Conservation (phyloP, 2,797 vertebrate genomes). For the Sebastes aleutianus region DNA sequence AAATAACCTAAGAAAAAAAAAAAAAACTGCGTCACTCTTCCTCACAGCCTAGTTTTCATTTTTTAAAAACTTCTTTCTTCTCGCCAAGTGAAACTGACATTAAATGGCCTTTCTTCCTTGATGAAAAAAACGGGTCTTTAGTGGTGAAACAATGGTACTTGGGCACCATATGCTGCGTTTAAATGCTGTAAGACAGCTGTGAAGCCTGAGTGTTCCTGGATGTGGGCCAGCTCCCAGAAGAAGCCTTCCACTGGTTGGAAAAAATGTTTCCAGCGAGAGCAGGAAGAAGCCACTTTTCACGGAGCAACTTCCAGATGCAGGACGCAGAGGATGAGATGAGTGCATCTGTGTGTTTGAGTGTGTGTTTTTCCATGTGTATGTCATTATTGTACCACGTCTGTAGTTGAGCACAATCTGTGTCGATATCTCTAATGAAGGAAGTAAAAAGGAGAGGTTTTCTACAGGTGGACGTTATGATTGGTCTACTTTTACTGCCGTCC, state of each 20-base stretch:
- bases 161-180: conserved; percentile 84
- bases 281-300: conserved; percentile 85
- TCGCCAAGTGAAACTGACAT: conserved; percentile 73
- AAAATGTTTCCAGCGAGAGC: conserved; percentile 82
- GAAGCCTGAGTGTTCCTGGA: conserved; percentile 83
- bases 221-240: conserved; percentile 82
- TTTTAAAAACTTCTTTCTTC: conserved; percentile 62
- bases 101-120: conserved; percentile 73
- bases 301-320: conserved; percentile 85
- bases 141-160: conserved; percentile 84
- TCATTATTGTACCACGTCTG: conserved; percentile 41
- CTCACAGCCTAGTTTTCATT: conserved; percentile 61
- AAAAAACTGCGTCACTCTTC: conserved; percentile 48
- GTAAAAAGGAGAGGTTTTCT: conserved; percentile 36
- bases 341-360: conserved; percentile 31
- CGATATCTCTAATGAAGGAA: conserved; percentile 50
- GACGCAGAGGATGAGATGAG: conserved; percentile 67
- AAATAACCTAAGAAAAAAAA: conserved; percentile 36
- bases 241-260: conserved; percentile 78
- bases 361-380: conserved; percentile 55
- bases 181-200: conserved; percentile 85
- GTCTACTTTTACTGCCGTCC: neutral
- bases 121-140: conserved; percentile 81
- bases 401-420: conserved; percentile 34
- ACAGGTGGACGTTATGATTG: conserved; percentile 39